These are phyloP conservation scores for Crocuta crocuta DNA, from an alignment of 2,113 vertebrate genomes.

Conservation along the genomic window DNA sequence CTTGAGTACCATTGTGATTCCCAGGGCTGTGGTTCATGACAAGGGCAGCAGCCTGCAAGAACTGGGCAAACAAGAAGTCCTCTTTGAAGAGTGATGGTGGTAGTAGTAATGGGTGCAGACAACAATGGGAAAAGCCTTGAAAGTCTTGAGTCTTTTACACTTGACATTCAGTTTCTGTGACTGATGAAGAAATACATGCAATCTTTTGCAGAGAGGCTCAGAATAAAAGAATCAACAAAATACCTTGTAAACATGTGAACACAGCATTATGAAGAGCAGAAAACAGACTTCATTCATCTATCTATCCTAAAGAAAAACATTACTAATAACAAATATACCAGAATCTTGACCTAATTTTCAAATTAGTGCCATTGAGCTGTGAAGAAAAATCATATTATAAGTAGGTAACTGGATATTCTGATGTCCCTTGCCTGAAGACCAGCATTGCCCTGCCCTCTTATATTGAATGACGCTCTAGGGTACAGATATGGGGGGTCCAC, in stretches of 20 bases:
- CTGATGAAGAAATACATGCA: background rate
- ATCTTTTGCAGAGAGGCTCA: background rate
- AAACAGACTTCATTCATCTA: background rate
- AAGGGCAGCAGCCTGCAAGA: background rate
- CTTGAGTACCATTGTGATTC: background rate
- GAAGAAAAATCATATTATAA: background rate
- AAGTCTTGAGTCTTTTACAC: background rate
- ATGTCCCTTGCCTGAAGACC: background rate
- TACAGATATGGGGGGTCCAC: background rate
- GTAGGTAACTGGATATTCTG: background rate
- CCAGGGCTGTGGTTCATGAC: background rate
- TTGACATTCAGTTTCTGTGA: background rate
- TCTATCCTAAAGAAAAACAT: background rate
- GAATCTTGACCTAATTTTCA: background rate
- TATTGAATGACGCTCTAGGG: background rate
- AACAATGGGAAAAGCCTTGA: background rate
- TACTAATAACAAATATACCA: background rate
- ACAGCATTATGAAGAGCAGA: background rate
- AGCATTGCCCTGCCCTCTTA: background rate
- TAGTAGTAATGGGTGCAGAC: background rate
- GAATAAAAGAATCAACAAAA: conserved; percentile 23
- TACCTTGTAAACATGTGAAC: background rate
- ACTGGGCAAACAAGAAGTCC: background rate
- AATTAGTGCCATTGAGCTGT: background rate
- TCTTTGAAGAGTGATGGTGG: background rate